A percentile compares a stretch with the other conserved stretches of the same genome.
Evolutionary conservation across 2,113 vertebrate genomes (phyloP).

Genomic region (Corythoichthys intestinalis): DNA sequence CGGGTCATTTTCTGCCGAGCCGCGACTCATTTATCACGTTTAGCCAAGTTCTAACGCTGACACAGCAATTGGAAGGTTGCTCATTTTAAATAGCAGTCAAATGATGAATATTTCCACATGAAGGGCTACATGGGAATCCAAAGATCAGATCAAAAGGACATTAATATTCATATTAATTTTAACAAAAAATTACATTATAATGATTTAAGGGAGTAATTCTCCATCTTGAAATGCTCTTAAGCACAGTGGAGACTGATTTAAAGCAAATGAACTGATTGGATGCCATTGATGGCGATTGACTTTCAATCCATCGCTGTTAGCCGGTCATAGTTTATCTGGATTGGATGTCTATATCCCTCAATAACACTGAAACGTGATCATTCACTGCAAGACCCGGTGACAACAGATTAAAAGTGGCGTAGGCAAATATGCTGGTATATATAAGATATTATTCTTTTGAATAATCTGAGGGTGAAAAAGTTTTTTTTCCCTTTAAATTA

Average conservation of each 20-base stretch:
- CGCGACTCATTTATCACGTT: slow-evolving; percentile 14
- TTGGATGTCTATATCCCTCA: too few species aligned
- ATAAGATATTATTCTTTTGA: slow-evolving; percentile 9
- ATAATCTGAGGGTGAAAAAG: slow-evolving; percentile 8
- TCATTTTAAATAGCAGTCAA: slow-evolving; percentile 37
- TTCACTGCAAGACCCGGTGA: too few species aligned
- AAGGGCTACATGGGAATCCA: not conserved
- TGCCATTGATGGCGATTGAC: too few species aligned
- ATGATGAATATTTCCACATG: slow-evolving; percentile 31
- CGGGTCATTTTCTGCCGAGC: slow-evolving; percentile 37
- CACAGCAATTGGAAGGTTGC: slow-evolving; percentile 32
- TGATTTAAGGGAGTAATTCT: not conserved
- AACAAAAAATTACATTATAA: not conserved
- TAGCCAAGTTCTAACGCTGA: slow-evolving; percentile 21
- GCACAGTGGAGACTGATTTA: too few species aligned
- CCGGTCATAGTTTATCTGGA: too few species aligned
- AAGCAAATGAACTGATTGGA: too few species aligned
- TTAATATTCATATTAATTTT: not conserved
- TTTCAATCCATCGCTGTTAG: too few species aligned
- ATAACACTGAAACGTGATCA: too few species aligned
- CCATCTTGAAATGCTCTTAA: too few species aligned
- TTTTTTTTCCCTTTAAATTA: too few species aligned
- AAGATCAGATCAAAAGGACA: not conserved
- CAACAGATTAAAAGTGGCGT: too few species aligned
- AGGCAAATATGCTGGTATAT: too few species aligned